These are phyloP conservation scores for Gnathonemus echidnorhynchus DNA, from an alignment of 2,113 vertebrate genomes.

Conservation along the genomic window DNA sequence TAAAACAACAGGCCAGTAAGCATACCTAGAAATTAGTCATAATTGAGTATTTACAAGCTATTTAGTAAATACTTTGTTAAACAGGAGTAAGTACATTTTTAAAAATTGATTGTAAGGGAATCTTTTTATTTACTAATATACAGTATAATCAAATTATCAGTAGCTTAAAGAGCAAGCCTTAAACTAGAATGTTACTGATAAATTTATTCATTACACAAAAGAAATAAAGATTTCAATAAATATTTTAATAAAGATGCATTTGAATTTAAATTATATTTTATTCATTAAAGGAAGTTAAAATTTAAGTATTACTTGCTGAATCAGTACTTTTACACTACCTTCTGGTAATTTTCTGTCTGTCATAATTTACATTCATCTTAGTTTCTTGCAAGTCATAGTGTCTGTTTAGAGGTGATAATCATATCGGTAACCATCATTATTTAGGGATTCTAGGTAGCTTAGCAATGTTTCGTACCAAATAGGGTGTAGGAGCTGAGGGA, in stretches of 20 bases:
- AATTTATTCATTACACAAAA: background rate
- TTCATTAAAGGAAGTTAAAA: background rate
- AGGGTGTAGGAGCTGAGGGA: no score
- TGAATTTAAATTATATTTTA: background rate
- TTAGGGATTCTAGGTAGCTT: conserved; percentile 27
- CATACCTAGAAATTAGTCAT: background rate
- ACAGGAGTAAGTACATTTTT: background rate
- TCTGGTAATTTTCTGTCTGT: conserved; percentile 17
- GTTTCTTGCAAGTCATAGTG: conserved; percentile 1
- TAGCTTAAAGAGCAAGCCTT: background rate
- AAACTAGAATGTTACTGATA: background rate
- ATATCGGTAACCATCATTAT: conserved; percentile 23
- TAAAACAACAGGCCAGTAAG: background rate
- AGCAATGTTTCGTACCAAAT: conserved; percentile 12
- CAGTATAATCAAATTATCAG: background rate
- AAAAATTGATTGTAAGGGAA: background rate
- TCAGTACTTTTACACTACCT: conserved; percentile 15
- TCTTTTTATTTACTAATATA: background rate
- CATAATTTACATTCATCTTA: conserved; percentile 19
- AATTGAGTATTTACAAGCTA: background rate
- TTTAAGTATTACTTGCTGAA: conserved; percentile 21
- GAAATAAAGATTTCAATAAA: background rate
- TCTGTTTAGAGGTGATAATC: conserved; percentile 20
- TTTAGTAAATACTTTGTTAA: background rate
- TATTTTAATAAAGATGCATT: background rate